Conservation (phyloP, 2,797 vertebrate species). For the Nothura maculosa region DNA sequence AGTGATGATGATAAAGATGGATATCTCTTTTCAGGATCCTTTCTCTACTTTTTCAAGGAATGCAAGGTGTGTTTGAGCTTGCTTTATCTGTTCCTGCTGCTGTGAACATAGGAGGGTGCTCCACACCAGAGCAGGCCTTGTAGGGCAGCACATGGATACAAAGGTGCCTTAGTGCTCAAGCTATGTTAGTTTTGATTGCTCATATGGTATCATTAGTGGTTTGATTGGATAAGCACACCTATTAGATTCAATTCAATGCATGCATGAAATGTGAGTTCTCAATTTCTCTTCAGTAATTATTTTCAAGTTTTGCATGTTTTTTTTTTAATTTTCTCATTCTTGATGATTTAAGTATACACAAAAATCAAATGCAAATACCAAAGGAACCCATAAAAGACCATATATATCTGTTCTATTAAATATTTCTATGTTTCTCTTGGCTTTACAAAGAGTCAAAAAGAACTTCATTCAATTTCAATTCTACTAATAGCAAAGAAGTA, state of each 20-base stretch:
- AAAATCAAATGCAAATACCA: neutral
- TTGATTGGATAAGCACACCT: neutral
- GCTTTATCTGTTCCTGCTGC: neutral
- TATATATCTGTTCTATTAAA: neutral
- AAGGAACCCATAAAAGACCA: neutral
- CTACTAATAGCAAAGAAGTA: neutral
- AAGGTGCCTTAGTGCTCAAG: neutral
- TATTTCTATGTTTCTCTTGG: neutral
- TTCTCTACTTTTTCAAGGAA: neutral
- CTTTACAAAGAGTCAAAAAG: neutral
- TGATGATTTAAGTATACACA: neutral
- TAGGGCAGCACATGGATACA: neutral
- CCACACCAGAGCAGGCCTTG: rapidly evolving
- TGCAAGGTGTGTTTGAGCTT: neutral
- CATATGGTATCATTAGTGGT: neutral
- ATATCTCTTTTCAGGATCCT: too few species aligned
- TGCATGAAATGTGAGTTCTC: neutral
- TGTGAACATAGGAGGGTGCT: neutral
- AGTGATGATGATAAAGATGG: too few species aligned
- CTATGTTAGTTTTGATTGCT: neutral
- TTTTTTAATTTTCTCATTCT: neutral
- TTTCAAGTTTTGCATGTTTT: neutral
- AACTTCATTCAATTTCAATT: neutral
- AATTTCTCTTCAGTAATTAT: neutral
- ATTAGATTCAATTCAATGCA: neutral